Percentiles rank a stretch among this genome's conserved stretches.
These are phyloP conservation scores for Nyctibius grandis DNA, from an alignment of 2,797 vertebrate genomes.

Conservation along the genomic window DNA sequence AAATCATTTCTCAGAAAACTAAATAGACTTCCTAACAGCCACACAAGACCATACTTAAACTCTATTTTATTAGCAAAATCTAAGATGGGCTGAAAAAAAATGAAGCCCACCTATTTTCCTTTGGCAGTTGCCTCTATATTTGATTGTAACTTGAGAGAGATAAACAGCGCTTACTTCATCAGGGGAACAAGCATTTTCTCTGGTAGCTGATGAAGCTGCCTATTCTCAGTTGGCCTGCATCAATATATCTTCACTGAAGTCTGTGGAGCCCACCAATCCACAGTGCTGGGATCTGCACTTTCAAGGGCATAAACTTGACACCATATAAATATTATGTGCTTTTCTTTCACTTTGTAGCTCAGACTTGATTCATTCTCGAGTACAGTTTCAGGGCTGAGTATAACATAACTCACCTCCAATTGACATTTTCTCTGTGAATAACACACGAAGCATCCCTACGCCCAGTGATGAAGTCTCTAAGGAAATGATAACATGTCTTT, in stretches of 20 bases:
- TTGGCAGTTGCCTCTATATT: background rate
- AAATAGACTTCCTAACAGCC: background rate
- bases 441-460: background rate
- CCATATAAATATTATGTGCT: conserved; percentile 3
- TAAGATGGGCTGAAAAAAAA: background rate
- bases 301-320: conserved; percentile 26
- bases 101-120: background rate
- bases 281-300: conserved; percentile 9
- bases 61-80: background rate
- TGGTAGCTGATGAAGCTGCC: background rate
- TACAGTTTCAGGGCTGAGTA: background rate
- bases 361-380: conserved; percentile 23
- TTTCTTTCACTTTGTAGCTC: conserved; percentile 12
- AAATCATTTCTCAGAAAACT: background rate
- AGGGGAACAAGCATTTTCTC: background rate
- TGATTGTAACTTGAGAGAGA: background rate
- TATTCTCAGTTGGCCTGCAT: background rate
- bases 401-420: background rate
- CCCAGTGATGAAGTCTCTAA: background rate
- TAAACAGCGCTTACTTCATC: background rate
- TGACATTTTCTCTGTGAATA: background rate
- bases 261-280: background rate
- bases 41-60: background rate
- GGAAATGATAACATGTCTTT: background rate
- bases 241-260: background rate